Percentiles rank a stretch among this genome's conserved stretches.
Conservation (phyloP, 2,113 vertebrate species). For the Amphiprion percula region DNA sequence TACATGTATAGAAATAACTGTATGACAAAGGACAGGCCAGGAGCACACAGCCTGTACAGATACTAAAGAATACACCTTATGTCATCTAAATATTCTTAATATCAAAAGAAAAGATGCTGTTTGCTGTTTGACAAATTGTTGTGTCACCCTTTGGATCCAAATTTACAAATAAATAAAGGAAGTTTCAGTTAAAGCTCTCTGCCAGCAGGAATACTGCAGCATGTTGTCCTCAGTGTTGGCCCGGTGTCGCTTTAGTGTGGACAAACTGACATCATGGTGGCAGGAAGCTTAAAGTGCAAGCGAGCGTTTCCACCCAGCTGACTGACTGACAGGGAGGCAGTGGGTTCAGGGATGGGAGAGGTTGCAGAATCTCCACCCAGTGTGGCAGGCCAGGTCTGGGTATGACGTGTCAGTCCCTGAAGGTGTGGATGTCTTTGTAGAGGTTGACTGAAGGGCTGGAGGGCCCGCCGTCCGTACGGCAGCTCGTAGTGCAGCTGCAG, state of each 20-base stretch:
- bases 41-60: constrained; percentile 14
- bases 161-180: constrained; percentile 51
- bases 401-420: constrained; percentile 58
- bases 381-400: neutral
- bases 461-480: neutral
- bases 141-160: constrained; percentile 2
- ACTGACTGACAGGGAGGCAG: neutral
- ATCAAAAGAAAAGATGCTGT: constrained; percentile 31
- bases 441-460: constrained; percentile 71
- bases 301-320: constrained; percentile 39
- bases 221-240: constrained; percentile 34
- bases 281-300: constrained; percentile 79
- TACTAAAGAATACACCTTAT: constrained; percentile 13
- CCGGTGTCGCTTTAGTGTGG: neutral
- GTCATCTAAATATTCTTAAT: constrained; percentile 17
- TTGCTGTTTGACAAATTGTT: constrained; percentile 3
- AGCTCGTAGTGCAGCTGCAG: constrained; percentile 77
- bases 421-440: constrained; percentile 86
- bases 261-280: constrained; percentile 47
- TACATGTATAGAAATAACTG: constrained; percentile 13
- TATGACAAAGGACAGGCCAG: neutral
- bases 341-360: neutral
- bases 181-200: constrained; percentile 36
- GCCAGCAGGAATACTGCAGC: constrained; percentile 18
- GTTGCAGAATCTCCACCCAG: too few relatives aligned